Evolutionary conservation across 2,888 invertebrate genomes (phyloP).

Genomic region (Andrena camellia): DNA sequence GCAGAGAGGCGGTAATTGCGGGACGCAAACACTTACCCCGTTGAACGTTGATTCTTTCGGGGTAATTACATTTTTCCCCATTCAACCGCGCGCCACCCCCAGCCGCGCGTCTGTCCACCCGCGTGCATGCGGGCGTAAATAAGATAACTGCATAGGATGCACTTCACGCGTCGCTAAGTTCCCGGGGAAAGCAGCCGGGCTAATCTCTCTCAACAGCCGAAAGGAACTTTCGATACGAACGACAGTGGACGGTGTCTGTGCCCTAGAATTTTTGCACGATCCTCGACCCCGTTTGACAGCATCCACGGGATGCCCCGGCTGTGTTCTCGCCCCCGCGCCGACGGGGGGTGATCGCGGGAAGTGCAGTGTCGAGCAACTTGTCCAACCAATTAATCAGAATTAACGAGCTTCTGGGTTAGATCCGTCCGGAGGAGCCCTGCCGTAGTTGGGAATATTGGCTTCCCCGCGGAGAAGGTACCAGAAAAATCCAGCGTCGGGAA

Average conservation of each 20-base stretch:
- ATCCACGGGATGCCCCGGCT: no score
- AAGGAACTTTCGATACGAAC: background rate
- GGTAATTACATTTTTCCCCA: conserved; percentile 41
- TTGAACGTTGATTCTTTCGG: conserved; percentile 32
- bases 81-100: conserved; percentile 30
- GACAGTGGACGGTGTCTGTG: conserved; percentile 3
- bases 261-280: background rate
- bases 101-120: background rate
- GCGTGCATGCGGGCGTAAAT: conserved; percentile 29
- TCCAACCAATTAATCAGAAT: conserved; percentile 20
- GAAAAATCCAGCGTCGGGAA: background rate
- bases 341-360: background rate
- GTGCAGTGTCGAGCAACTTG: conserved; percentile 11
- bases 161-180: conserved; percentile 35
- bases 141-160: conserved; percentile 39
- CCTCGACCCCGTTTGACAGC: background rate
- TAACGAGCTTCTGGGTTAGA: conserved; percentile 1
- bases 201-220: background rate
- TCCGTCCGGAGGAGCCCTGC: background rate
- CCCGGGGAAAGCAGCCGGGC: background rate
- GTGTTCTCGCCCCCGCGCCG: background rate
- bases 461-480: background rate
- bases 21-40: conserved; percentile 49
- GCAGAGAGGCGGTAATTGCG: conserved; percentile 40
- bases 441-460: background rate